Percentiles rank a stretch among this genome's conserved stretches.
phyloP scores from a whole-genome alignment of 2,113 vertebrate species.

The Menura novaehollandiae region DNA sequence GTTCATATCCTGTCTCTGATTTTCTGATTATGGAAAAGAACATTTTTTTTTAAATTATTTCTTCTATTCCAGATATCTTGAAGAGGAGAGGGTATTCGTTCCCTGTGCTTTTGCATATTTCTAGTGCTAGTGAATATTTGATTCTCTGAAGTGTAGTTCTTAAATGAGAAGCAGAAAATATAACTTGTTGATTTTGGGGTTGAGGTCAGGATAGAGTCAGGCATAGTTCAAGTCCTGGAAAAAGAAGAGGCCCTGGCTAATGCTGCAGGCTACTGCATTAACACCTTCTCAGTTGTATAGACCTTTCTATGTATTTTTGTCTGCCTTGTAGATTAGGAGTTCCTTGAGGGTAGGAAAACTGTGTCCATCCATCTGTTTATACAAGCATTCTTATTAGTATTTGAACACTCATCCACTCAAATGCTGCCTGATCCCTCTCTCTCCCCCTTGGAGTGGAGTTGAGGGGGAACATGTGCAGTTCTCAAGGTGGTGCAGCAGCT shows the following conservation, averaged over 20 bases:
- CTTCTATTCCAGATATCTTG: background rate
- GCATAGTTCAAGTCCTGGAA: background rate
- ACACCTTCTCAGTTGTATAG: background rate
- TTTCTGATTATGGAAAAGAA: background rate
- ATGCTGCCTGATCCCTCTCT: background rate
- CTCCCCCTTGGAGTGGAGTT: background rate
- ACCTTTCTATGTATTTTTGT: background rate
- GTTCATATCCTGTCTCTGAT: background rate
- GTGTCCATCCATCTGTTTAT: background rate
- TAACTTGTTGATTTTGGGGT: background rate
- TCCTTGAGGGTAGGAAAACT: background rate
- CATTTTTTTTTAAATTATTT: background rate
- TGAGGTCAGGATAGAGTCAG: background rate
- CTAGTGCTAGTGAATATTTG: background rate
- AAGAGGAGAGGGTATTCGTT: background rate
- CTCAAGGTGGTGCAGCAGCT: slow-evolving; percentile 30
- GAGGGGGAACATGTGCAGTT: background rate
- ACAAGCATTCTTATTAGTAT: background rate
- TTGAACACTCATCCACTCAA: background rate
- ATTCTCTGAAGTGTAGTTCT: background rate
- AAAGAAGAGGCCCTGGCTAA: background rate
- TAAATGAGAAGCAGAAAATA: background rate
- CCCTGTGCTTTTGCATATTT: background rate
- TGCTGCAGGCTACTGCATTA: background rate
- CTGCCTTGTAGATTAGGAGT: background rate